A percentile compares a stretch with the other conserved stretches of the same genome.
Evolutionary conservation across 2,888 invertebrate genomes (phyloP).

Genomic region (Ditula angustiorana): DNA sequence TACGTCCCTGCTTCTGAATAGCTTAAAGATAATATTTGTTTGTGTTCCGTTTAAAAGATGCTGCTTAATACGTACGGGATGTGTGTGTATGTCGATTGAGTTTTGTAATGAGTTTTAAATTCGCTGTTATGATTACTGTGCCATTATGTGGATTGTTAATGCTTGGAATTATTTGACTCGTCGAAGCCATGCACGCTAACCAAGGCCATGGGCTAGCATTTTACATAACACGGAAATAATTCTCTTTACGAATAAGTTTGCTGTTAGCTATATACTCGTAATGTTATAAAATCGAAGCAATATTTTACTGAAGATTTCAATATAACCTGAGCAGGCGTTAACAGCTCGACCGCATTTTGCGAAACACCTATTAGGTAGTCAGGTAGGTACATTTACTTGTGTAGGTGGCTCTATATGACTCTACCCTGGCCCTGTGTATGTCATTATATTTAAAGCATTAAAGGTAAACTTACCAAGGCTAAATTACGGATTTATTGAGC

Average conservation of each 20-base stretch:
- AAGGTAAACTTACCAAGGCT: background rate
- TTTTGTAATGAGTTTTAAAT: constrained; percentile 34
- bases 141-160: constrained; percentile 29
- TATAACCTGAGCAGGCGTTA: background rate
- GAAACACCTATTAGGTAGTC: background rate
- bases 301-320: background rate
- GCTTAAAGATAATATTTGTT: too few species aligned
- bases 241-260: constrained; percentile 10
- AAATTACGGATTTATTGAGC: background rate
- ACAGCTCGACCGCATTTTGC: background rate
- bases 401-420: background rate
- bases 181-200: constrained; percentile 8
- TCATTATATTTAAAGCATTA: background rate
- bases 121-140: constrained; percentile 21
- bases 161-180: constrained; percentile 30
- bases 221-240: constrained; percentile 26
- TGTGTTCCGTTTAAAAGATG: constrained; percentile 4
- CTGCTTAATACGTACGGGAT: background rate
- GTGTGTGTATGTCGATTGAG: background rate
- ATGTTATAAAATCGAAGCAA: background rate
- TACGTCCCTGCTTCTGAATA: too few species aligned
- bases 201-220: constrained; percentile 27
- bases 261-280: too few species aligned
- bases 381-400: background rate
- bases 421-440: background rate